Evolutionary conservation across 2,797 vertebrate species (phyloP).

Genomic region (Galago senegalensis): DNA sequence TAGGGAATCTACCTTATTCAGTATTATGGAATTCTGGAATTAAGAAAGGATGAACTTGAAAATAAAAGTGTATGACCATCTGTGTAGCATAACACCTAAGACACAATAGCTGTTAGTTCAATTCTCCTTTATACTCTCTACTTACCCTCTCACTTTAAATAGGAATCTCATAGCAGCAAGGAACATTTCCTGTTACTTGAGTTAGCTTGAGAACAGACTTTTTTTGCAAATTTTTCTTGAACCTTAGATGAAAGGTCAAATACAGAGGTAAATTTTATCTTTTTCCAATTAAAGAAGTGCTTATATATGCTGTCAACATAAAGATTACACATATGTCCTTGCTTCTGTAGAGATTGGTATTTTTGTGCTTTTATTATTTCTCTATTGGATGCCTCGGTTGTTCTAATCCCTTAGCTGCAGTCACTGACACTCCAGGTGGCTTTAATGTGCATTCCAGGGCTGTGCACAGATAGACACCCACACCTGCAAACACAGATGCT

Average conservation of each 20-base stretch:
- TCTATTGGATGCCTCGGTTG: neutral
- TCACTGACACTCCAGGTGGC: neutral
- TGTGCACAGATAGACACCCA: neutral
- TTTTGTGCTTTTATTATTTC: slow-evolving; percentile 18
- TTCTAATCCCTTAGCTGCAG: neutral
- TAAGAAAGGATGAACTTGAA: neutral
- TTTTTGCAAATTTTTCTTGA: slow-evolving; percentile 9
- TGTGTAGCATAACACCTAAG: neutral
- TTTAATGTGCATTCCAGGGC: neutral
- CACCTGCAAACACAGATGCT: neutral
- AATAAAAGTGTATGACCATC: neutral
- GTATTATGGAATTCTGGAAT: neutral
- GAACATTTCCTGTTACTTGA: neutral
- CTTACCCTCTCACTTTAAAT: neutral
- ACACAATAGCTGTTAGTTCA: neutral
- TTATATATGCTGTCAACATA: neutral
- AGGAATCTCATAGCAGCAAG: neutral
- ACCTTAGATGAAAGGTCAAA: slow-evolving; percentile 48
- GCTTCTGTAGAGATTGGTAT: neutral
- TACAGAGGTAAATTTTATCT: slow-evolving; percentile 20
- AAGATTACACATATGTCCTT: neutral
- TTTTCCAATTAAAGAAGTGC: slow-evolving; percentile 25
- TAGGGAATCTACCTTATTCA: slow-evolving; percentile 4
- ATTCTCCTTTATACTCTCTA: neutral
- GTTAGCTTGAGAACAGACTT: slow-evolving; percentile 40